A percentile compares a stretch with the other conserved stretches of the same genome.
These are phyloP conservation scores for Dolichoris vasculosae DNA, from an alignment of 1,140 invertebrate species.

Conservation along the genomic window DNA sequence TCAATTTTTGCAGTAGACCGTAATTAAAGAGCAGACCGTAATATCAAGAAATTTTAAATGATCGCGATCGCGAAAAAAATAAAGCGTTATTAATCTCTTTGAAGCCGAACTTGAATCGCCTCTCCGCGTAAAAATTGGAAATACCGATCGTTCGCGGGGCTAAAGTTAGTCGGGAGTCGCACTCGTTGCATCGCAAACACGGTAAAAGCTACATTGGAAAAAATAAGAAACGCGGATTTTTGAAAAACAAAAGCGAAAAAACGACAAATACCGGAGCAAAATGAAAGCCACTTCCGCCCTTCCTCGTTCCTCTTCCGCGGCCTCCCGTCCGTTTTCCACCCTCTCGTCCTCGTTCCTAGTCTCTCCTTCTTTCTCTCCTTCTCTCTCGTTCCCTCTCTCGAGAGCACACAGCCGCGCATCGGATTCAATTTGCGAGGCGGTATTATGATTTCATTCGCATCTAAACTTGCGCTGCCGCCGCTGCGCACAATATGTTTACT, in stretches of 20 bases:
- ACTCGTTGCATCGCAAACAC: no score
- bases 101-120: neutral
- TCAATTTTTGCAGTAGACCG: no score
- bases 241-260: neutral
- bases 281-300: neutral
- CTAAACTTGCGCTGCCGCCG: conserved; percentile 40
- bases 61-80: neutral
- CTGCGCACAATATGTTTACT: conserved; percentile 56
- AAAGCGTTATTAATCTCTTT: neutral
- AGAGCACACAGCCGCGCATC: conserved; percentile 32
- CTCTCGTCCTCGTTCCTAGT: neutral
- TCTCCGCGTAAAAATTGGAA: neutral
- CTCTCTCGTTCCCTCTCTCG: conserved; percentile 10
- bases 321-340: no score
- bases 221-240: neutral
- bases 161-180: neutral
- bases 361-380: neutral
- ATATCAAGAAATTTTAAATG: neutral
- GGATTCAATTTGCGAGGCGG: conserved; percentile 53
- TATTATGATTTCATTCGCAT: conserved; percentile 57
- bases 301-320: neutral
- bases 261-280: neutral
- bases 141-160: neutral
- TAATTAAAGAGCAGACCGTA: neutral
- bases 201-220: neutral